Conservation (phyloP, 35 echinoderm and acorn worm genomes). For the Diadema setosum region DNA sequence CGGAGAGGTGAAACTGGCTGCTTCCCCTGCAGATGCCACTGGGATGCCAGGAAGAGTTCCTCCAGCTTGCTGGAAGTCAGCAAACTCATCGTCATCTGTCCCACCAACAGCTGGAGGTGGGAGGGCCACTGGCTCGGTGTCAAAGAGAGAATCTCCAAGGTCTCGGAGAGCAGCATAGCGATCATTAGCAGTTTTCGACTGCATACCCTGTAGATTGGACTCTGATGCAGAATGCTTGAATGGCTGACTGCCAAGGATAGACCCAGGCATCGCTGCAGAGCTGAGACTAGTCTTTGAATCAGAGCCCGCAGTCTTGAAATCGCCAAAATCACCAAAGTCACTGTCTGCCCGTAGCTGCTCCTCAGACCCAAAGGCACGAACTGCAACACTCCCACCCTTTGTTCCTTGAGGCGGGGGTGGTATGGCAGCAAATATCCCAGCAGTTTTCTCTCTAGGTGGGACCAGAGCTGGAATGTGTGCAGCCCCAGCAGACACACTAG, state of each 20-base stretch:
- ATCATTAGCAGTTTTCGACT: background rate
- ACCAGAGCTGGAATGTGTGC: background rate
- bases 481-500: background rate
- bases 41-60: background rate
- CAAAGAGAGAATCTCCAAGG: background rate
- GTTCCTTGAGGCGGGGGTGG: background rate
- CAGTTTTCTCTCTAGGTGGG: background rate
- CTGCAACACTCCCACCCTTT: background rate
- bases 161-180: constrained; percentile 3
- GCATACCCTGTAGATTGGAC: background rate
- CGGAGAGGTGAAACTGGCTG: background rate
- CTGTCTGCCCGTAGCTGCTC: background rate
- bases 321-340: background rate
- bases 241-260: background rate
- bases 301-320: background rate
- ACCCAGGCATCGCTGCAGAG: too few relatives aligned
- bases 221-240: constrained; percentile 8
- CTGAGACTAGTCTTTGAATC: too few relatives aligned
- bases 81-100: background rate
- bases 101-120: background rate
- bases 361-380: background rate
- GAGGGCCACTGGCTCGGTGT: background rate
- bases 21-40: background rate
- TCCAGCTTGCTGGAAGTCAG: background rate
- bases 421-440: background rate